Conservation (phyloP, 2,113 vertebrate genomes). For the Gopherus flavomarginatus region DNA sequence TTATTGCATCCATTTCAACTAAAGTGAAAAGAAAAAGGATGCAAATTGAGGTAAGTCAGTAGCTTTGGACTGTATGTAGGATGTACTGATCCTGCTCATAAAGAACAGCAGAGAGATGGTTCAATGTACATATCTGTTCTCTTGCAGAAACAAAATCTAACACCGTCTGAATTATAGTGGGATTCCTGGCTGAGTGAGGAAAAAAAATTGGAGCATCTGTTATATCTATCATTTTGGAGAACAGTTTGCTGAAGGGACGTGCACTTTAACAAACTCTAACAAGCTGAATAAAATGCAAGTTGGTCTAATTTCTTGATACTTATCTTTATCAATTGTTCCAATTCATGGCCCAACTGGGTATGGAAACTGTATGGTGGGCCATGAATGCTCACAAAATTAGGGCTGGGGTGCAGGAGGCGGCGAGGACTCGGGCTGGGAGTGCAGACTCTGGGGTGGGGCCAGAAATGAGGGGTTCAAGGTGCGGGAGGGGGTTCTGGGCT, state of each 20-base stretch:
- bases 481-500: too few relatives aligned
- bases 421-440: too few relatives aligned
- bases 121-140: neutral
- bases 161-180: neutral
- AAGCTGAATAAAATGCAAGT: neutral
- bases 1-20: neutral
- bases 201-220: constrained; percentile 4
- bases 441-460: too few relatives aligned
- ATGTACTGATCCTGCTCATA: neutral
- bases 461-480: too few relatives aligned
- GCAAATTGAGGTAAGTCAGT: neutral
- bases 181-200: neutral
- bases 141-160: neutral
- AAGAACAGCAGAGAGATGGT: neutral
- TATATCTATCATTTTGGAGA: neutral
- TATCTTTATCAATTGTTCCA: neutral
- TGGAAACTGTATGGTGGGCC: too few relatives aligned
- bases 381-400: too few relatives aligned
- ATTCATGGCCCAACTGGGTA: neutral
- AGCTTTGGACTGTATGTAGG: neutral
- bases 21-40: neutral
- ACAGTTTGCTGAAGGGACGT: neutral
- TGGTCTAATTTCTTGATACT: neutral
- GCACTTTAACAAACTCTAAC: neutral
- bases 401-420: too few relatives aligned